Percentiles rank a stretch among this genome's conserved stretches.
Conservation (phyloP, 2,797 vertebrate genomes). For the Clarias platycephalus region DNA sequence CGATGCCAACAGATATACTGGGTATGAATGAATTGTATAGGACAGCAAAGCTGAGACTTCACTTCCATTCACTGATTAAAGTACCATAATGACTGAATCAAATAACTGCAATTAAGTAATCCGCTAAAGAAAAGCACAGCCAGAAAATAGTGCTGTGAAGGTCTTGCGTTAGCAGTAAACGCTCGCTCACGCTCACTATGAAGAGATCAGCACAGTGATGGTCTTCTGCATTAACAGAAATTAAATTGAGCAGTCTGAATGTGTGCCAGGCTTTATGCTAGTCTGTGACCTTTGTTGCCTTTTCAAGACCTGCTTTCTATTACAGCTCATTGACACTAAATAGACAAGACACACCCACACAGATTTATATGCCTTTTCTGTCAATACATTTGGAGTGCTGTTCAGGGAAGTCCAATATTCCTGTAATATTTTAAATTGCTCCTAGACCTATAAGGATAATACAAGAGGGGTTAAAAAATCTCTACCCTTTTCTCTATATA, state of each 20-base stretch:
- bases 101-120: constrained; percentile 25
- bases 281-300: not conserved
- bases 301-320: constrained; percentile 11
- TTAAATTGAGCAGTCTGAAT: not conserved
- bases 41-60: not conserved
- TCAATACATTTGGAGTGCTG: not conserved
- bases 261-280: not conserved
- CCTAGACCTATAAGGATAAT: not conserved
- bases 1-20: not conserved
- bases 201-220: constrained; percentile 12
- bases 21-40: not conserved
- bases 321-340: not conserved
- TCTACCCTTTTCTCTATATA: too few species aligned
- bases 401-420: not conserved
- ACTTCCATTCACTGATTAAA: constrained; percentile 27
- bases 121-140: constrained; percentile 9
- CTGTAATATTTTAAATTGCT: not conserved
- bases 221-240: not conserved
- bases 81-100: not conserved
- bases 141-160: constrained; percentile 44
- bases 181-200: constrained; percentile 6
- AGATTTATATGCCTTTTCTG: not conserved
- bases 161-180: constrained; percentile 48
- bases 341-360: not conserved
- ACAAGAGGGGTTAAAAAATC: too few species aligned